A percentile compares a stretch with the other conserved stretches of the same genome.
These are phyloP conservation scores for Spatulosminthurus flaviceps DNA, from an alignment of 2,888 invertebrate species.

Conservation along the genomic window DNA sequence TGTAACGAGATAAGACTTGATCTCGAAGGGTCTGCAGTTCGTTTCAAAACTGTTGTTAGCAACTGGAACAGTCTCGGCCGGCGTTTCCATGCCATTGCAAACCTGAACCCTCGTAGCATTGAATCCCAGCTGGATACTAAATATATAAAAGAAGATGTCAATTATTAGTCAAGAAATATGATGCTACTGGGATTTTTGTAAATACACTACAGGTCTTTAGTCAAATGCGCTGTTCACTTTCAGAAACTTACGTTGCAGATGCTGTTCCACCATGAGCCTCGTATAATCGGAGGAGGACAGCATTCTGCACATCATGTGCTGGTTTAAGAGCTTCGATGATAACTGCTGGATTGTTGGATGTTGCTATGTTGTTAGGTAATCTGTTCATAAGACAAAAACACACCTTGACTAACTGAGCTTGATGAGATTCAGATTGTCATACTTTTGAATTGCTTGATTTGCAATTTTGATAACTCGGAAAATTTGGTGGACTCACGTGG, in stretches of 20 bases:
- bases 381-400: no score
- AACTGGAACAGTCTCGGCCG: conserved; percentile 12
- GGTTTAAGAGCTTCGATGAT: conserved; percentile 59
- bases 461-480: no score
- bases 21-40: conserved; percentile 52
- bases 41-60: conserved; percentile 43
- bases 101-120: conserved; percentile 46
- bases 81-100: conserved; percentile 56
- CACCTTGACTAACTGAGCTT: no score
- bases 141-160: not conserved
- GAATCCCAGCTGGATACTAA: conserved; percentile 54
- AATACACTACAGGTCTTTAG: no score
- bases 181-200: not conserved
- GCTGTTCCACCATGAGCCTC: conserved; percentile 57
- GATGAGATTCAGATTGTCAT: not conserved
- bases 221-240: not conserved
- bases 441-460: no score
- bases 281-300: conserved; percentile 55
- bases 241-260: conserved; percentile 49
- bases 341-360: conserved; percentile 47
- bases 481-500: not conserved
- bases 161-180: not conserved
- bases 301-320: conserved; percentile 42
- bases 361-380: conserved; percentile 42
- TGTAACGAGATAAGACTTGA: conserved; percentile 52